Base-by-base conservation (phyloP, 2,113 vertebrate species). In the Odontophorus gujanensis region DNA sequence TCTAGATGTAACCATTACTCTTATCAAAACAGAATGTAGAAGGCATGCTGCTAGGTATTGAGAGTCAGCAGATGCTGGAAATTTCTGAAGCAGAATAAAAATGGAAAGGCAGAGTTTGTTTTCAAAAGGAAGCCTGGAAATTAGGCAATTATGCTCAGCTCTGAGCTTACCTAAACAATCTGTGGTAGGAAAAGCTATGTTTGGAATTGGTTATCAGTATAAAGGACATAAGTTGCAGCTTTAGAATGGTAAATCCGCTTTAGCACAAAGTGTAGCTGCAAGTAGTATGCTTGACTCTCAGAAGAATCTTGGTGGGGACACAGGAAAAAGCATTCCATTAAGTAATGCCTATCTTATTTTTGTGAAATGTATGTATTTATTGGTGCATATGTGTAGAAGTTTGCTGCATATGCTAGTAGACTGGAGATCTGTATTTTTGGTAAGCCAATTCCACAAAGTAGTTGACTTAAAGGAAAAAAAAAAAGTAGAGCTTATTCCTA, bases 101-200 rank as follows among this genome's bases (percentile, higher is more conserved):
- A 69, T 69, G 77, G 50, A 86, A 86, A 61, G 71, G 53, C 62
- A 71, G 51, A 28, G 26, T 76, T 83, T 81, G 47, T 79, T 93
- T 82, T 79, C 40, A 59, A 74, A 82, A 79, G 75, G 48, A 85
- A 85, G 66, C 53, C 63, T 65, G 87, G 59, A 82, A 93, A 91
- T 82, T 34, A 83, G 68, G 68, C 67, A 87, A 61, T 87, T 89
- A 34, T 57, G 20, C 74, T 90, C 83, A 87, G 87, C 83, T 83
- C 62, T 62, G 87, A 72, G 90, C 90, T 87, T 58, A 90, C 58
- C 34, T 75, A 69, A 81, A 81, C 47, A 55, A 61, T 69, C 71
- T 28, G 79, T 72, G 75, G 74, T 74, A 69, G 42, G 19, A 85
- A 77, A 42, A 59, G 36, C 83, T 77, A 3, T 36, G 55, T 85